A percentile compares a stretch with the other conserved stretches of the same genome.
phyloP scores from a whole-genome alignment of 37 sponge, comb jelly and placozoan genomes.

The Bolinopsis microptera region DNA sequence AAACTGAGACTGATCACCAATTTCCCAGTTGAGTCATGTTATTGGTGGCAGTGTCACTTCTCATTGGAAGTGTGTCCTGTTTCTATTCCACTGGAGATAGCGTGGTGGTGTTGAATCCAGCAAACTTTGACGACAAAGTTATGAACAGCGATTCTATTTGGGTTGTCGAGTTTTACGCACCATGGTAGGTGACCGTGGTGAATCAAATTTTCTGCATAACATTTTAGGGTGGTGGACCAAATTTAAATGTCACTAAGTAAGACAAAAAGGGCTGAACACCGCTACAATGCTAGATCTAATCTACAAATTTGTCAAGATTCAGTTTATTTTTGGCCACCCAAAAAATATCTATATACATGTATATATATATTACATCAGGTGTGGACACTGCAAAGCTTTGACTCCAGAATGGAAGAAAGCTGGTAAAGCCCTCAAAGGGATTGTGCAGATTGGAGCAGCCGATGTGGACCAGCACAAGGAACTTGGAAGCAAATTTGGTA shows the following conservation, averaged over 20 bases:
- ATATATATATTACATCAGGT: too few relatives aligned
- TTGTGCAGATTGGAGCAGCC: conserved; percentile 90
- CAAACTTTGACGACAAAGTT: conserved; percentile 85
- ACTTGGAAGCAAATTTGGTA: conserved; percentile 79
- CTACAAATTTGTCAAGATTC: too few relatives aligned
- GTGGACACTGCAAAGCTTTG: conserved; percentile 94
- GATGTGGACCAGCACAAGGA: conserved; percentile 82
- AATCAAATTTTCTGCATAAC: background rate
- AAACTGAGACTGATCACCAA: too few relatives aligned
- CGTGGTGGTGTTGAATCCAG: conserved; percentile 80
- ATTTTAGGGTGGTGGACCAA: too few relatives aligned
- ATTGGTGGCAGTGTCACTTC: background rate
- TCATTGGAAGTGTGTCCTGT: conserved; percentile 11
- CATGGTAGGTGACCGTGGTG: conserved; percentile 81
- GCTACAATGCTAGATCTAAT: too few relatives aligned
- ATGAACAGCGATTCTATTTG: conserved; percentile 80
- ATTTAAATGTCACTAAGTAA: too few relatives aligned
- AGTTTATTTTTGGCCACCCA: background rate
- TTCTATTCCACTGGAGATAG: conserved; percentile 78
- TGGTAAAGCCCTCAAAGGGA: conserved; percentile 86
- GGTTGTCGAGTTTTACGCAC: conserved; percentile 99
- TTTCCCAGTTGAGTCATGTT: background rate
- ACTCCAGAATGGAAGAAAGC: conserved; percentile 98
- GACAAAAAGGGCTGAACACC: too few relatives aligned
- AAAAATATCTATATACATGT: too few relatives aligned